phyloP scores from a whole-genome alignment of 2,888 invertebrate species.

The Lasius platythorax region DNA sequence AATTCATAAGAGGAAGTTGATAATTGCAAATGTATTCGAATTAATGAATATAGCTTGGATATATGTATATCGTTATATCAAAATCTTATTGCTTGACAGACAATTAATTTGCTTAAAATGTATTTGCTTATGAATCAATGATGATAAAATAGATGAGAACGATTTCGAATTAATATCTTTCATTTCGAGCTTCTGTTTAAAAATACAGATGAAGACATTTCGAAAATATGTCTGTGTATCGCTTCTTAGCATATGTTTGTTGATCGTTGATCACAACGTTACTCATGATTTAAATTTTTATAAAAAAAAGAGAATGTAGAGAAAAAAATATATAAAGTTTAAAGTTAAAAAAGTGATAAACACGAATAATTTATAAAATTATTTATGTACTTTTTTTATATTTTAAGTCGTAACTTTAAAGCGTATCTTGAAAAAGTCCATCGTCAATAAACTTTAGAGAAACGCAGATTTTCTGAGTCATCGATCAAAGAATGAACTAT shows the following conservation, averaged over 20 bases:
- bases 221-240: neutral
- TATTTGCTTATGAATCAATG: neutral
- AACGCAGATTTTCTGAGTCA: neutral
- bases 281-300: slow-evolving; percentile 64
- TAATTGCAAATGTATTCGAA: slow-evolving; percentile 25
- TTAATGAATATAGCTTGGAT: neutral
- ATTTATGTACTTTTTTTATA: neutral
- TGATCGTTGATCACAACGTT: slow-evolving; percentile 43
- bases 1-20: neutral
- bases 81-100: neutral
- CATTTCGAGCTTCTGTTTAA: neutral
- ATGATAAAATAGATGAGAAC: neutral
- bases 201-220: neutral
- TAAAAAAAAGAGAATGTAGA: slow-evolving; percentile 63
- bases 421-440: neutral
- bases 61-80: neutral
- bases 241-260: slow-evolving; percentile 59
- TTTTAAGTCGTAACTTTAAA: neutral
- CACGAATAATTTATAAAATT: slow-evolving; percentile 26
- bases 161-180: neutral
- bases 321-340: slow-evolving; percentile 62
- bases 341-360: neutral
- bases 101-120: neutral
- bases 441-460: neutral
- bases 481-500: slow-evolving; percentile 38